phyloP scores from a whole-genome alignment of 2,797 vertebrate species.

The Sarcoramphus papa region DNA sequence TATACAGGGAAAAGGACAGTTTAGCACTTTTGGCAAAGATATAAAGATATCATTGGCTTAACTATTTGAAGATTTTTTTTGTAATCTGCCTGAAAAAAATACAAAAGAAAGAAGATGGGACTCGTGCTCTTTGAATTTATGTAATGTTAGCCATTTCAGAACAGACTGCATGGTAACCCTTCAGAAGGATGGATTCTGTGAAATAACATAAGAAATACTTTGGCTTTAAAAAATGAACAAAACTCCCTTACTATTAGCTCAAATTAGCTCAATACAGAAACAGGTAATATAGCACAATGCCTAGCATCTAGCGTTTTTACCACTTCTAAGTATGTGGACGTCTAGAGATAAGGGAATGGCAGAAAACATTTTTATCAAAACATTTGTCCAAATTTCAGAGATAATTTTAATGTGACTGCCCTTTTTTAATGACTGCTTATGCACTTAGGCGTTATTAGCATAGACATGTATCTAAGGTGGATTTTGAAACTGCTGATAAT shows the following conservation, averaged over 20 bases:
- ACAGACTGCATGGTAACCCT: not conserved
- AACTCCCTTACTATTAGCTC: not conserved
- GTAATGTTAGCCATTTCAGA: not conserved
- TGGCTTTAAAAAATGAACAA: not conserved
- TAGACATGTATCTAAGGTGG: not conserved
- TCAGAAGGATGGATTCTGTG: not conserved
- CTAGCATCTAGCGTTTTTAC: not conserved
- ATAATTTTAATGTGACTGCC: not conserved
- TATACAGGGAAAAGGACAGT: not conserved
- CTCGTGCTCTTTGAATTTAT: not conserved
- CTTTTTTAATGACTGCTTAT: not conserved
- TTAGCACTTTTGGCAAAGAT: slow-evolving; percentile 28
- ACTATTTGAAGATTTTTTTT: not conserved
- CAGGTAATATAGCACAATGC: not conserved
- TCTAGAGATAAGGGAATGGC: not conserved
- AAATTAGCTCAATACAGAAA: not conserved
- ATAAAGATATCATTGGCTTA: not conserved
- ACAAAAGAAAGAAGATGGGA: not conserved
- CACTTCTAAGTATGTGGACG: not conserved
- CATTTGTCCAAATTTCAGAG: not conserved
- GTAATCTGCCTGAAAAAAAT: not conserved
- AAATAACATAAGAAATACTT: not conserved
- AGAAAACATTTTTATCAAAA: not conserved
- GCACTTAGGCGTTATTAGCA: not conserved
- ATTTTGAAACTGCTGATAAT: not conserved